These are phyloP conservation scores for Albula glossodonta DNA, from an alignment of 2,113 vertebrate species.

Conservation along the genomic window DNA sequence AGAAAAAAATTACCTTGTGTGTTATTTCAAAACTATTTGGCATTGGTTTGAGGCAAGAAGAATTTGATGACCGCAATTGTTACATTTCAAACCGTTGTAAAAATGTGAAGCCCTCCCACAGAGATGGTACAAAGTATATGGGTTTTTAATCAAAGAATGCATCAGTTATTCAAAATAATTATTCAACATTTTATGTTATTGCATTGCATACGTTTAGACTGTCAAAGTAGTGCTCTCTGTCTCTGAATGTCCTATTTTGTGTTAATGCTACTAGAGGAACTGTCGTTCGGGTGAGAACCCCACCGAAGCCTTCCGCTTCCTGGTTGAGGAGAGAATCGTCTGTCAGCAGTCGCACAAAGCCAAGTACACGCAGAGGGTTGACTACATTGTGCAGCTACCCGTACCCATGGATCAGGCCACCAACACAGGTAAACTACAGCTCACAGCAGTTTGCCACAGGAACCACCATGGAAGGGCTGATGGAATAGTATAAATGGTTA, in stretches of 20 bases:
- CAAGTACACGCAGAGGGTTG: conserved; percentile 95
- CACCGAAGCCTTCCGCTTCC: conserved; percentile 93
- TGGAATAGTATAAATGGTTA: conserved; percentile 19
- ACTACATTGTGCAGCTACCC: conserved; percentile 95
- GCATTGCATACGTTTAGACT: too few species aligned
- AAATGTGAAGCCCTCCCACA: too few species aligned
- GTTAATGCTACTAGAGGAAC: conserved; percentile 80
- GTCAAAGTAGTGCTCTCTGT: not conserved
- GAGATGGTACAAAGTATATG: too few species aligned
- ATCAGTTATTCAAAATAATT: too few species aligned
- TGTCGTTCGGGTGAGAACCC: conserved; percentile 93
- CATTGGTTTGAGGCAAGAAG: too few species aligned
- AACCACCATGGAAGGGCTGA: not conserved
- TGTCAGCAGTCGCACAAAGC: conserved; percentile 96
- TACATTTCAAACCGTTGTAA: too few species aligned
- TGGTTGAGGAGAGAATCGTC: conserved; percentile 95
- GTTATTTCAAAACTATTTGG: too few species aligned
- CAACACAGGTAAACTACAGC: conserved; percentile 82
- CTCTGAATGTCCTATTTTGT: not conserved
- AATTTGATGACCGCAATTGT: too few species aligned
- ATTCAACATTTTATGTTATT: too few species aligned
- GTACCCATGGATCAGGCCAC: conserved; percentile 96
- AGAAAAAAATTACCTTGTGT: too few species aligned
- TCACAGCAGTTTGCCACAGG: not conserved
- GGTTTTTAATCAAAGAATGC: too few species aligned